A percentile compares a stretch with the other conserved stretches of the same genome.
Conservation (phyloP, 2,113 vertebrate species). For the Anolis carolinensis region DNA sequence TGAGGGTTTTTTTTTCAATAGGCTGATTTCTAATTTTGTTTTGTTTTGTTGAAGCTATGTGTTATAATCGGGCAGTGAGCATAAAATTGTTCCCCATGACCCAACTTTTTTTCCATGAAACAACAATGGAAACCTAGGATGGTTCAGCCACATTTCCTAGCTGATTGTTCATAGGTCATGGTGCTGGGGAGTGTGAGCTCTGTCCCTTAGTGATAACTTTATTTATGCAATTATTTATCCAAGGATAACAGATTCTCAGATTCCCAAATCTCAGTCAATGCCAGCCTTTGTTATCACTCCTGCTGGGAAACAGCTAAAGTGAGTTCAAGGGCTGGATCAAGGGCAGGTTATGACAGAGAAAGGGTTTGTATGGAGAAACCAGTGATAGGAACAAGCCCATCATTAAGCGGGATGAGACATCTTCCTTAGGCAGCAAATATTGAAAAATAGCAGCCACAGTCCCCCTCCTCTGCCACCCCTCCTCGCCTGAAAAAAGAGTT, state of each 20-base stretch:
- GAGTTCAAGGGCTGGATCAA: not conserved
- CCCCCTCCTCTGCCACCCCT: not conserved
- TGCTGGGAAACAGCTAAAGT: not conserved
- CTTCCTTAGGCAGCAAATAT: too few species aligned
- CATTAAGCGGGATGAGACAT: not conserved
- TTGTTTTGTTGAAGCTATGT: constrained; percentile 26
- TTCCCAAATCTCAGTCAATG: not conserved
- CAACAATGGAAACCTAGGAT: constrained; percentile 13
- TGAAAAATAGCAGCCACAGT: not conserved
- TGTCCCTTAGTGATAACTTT: not conserved
- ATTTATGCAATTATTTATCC: not conserved
- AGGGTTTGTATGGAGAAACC: not conserved
- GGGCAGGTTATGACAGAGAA: not conserved
- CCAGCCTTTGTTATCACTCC: not conserved
- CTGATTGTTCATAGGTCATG: not conserved
- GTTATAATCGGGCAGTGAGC: constrained; percentile 1
- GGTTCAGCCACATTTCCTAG: constrained; percentile 3
- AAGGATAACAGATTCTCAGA: not conserved
- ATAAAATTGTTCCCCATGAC: constrained; percentile 28
- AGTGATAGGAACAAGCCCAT: not conserved
- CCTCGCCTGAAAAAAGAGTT: not conserved
- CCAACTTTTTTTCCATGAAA: constrained; percentile 12
- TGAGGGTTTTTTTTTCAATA: not conserved
- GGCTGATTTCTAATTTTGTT: not conserved
- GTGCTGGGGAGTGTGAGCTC: constrained; percentile 5